Evolutionary conservation across 2,888 invertebrate species (phyloP), one percentile per base, ranked within the genome.

Genomic region (Conus canariensis): DNA sequence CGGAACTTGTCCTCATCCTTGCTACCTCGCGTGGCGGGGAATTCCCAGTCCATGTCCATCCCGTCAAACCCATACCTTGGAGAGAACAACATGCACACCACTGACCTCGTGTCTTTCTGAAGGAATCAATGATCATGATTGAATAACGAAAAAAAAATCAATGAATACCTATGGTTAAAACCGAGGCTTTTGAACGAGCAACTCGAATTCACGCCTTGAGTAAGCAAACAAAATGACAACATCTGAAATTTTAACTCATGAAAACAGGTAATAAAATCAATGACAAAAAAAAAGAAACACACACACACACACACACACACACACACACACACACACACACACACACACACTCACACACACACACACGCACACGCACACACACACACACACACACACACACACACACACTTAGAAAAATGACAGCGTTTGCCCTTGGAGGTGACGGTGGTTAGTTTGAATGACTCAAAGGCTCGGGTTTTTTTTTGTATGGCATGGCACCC

Each of bases 41-140:
- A 99, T 95, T 98, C 98, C 99, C 99, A 99, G 94, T 99, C 98
- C 88, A 99, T 97, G 94, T 98, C 98, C 1, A 99, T 96, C 4
- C 99, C 99, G 92, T 97, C 97, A 95, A 99, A 99, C 85, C 98
- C 97, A 95, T 91, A 91, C 45, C 92, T 93, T 87, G 8, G 22
- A 83, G 7, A 85, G n/a, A 3, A 74, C n/a, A 82, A 56, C 16
- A 19, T 80, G 14, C 12, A 80, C 30, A 10, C 30, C 30, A 6
- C 22, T n/a, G n/a, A 6, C 67, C 10, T 16, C 16, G 60, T 64
- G 56, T 1, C 14, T 7, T 58, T 16, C 10, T 14, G 14, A 25
- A n/a, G 30, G 10, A n/a, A 56, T 5, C 12, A 80, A 80, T 80
- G 25, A 12, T 80, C 45, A 80, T 80, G 22, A 80, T 0, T 30